phyloP scores from a whole-genome alignment of 2,113 vertebrate species.

The Megalops atlanticus region DNA sequence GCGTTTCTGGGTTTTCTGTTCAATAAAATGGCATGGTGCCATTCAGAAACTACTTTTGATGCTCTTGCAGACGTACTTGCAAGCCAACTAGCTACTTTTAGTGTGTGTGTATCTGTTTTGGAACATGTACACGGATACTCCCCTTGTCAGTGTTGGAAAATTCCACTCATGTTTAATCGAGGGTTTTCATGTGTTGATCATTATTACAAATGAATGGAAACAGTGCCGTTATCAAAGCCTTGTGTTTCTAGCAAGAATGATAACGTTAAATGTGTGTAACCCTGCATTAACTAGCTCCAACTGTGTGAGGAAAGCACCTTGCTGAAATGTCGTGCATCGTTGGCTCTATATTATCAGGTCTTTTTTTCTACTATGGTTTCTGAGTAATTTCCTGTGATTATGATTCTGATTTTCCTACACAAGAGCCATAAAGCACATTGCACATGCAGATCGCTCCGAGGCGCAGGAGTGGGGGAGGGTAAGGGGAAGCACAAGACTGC shows the following conservation, averaged over 20 bases:
- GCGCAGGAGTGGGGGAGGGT: slow-evolving; percentile 56
- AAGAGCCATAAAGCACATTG: neutral
- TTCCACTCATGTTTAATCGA: neutral
- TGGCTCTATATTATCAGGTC: neutral
- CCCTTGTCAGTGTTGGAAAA: neutral
- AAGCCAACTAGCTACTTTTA: neutral
- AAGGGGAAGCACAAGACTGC: slow-evolving; percentile 49
- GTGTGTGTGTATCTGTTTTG: neutral
- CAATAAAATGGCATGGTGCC: neutral
- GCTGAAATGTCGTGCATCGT: neutral
- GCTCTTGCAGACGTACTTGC: neutral
- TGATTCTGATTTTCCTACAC: neutral
- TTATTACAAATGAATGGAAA: neutral
- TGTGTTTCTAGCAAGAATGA: too few relatives aligned
- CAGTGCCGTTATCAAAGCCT: neutral
- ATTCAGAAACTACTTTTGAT: neutral
- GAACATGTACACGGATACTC: neutral
- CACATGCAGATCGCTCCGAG: slow-evolving; percentile 30
- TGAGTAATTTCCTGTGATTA: neutral
- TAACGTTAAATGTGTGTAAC: too few relatives aligned
- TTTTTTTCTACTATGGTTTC: neutral
- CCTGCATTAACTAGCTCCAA: too few relatives aligned
- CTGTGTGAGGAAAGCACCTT: too few relatives aligned
- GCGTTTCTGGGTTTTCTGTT: neutral
- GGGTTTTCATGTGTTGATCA: neutral